phyloP scores from a whole-genome alignment of 2,797 vertebrate species.

The Sebastes jordani region DNA sequence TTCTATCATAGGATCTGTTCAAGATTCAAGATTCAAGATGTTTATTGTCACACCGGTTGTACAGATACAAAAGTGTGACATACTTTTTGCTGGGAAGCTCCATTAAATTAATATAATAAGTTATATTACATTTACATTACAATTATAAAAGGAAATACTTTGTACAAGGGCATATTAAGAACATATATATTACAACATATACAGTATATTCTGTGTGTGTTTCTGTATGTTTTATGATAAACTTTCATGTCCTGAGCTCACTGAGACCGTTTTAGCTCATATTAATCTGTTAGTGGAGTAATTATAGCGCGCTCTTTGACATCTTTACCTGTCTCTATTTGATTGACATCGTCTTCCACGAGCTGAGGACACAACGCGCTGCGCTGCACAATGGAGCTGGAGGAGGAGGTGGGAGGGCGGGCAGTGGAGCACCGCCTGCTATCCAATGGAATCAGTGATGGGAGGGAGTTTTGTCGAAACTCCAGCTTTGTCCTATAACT shows the following conservation, averaged over 20 bases:
- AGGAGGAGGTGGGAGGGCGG: constrained; percentile 63
- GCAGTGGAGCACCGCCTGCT: constrained; percentile 24
- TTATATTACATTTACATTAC: too few relatives aligned
- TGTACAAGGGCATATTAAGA: too few relatives aligned
- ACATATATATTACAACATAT: too few relatives aligned
- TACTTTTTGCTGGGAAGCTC: too few relatives aligned
- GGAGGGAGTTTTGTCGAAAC: constrained; percentile 77
- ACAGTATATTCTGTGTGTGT: too few relatives aligned
- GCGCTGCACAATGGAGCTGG: constrained; percentile 40
- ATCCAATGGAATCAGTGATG: constrained; percentile 78
- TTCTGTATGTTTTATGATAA: not conserved
- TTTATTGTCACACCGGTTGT: too few relatives aligned
- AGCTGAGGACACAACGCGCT: constrained; percentile 23
- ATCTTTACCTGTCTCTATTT: constrained; percentile 59
- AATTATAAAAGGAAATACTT: too few relatives aligned
- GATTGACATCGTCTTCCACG: constrained; percentile 60
- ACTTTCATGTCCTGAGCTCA: not conserved
- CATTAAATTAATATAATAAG: too few relatives aligned
- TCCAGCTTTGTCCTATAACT: constrained; percentile 83
- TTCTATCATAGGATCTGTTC: not conserved
- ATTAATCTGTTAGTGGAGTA: not conserved
- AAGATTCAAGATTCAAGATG: too few relatives aligned
- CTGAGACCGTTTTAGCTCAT: not conserved
- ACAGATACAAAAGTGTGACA: too few relatives aligned
- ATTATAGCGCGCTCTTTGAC: constrained; percentile 34